A percentile compares a stretch with the other conserved stretches of the same genome.
Evolutionary conservation across 2,113 vertebrate genomes (phyloP).

Genomic region (Lamprologus sp.): DNA sequence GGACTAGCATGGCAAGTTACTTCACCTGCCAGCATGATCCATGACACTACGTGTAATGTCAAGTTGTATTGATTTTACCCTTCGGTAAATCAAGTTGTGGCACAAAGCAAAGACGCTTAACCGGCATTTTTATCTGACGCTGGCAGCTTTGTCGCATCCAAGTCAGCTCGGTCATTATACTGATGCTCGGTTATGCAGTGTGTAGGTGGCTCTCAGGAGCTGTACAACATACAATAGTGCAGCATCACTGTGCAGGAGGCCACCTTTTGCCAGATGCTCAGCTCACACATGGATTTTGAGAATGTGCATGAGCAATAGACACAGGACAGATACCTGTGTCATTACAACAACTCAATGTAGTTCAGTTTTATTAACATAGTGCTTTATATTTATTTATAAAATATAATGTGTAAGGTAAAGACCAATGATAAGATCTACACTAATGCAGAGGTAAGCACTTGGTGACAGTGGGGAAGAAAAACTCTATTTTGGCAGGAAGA

Average conservation of each 20-base stretch:
- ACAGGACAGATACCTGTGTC: neutral
- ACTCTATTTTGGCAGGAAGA: neutral
- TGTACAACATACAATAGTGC: neutral
- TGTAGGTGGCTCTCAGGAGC: neutral
- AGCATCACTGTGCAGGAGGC: neutral
- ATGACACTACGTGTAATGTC: neutral
- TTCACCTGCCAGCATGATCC: neutral
- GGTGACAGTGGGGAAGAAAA: neutral
- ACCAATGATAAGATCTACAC: neutral
- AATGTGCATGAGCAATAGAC: neutral
- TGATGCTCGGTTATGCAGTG: neutral
- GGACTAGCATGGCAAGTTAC: neutral
- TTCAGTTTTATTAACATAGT: neutral
- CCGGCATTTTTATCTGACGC: neutral
- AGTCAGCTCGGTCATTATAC: neutral
- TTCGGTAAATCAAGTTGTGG: neutral
- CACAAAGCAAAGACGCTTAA: neutral
- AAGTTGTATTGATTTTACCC: neutral
- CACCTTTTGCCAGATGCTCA: neutral
- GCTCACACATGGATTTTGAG: neutral
- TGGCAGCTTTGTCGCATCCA: neutral
- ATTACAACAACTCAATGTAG: neutral
- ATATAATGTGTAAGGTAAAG: neutral
- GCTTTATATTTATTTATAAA: neutral
- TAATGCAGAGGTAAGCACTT: neutral